Percentiles rank a stretch among this genome's conserved stretches.
Evolutionary conservation across 2,113 vertebrate genomes (phyloP).

Genomic region (Aptenodytes forsteri): DNA sequence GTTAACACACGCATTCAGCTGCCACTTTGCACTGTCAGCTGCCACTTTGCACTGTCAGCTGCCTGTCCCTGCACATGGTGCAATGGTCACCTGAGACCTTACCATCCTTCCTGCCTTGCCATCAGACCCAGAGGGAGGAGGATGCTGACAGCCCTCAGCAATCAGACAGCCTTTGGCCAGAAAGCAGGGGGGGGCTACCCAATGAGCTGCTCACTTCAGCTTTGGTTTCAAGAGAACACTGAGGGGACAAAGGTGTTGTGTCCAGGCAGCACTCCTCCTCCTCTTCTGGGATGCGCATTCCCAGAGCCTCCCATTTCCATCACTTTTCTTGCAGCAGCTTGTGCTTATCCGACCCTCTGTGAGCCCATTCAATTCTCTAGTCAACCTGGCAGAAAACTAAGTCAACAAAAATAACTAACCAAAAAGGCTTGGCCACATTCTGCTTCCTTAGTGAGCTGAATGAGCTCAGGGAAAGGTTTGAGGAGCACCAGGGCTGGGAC

Average conservation of each 20-base stretch:
- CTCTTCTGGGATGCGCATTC: neutral
- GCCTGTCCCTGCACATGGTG: neutral
- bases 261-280: neutral
- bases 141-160: neutral
- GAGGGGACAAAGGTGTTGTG: neutral
- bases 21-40: neutral
- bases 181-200: neutral
- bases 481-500: neutral
- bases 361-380: neutral
- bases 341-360: neutral
- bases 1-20: neutral
- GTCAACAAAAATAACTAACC: neutral
- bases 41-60: neutral
- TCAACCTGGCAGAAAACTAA: neutral
- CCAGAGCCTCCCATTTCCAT: neutral
- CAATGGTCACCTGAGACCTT: neutral
- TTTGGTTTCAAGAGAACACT: neutral
- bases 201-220: neutral
- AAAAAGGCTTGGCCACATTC: neutral
- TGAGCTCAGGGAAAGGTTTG: neutral
- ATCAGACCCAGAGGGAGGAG: accelerated
- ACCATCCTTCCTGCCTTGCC: neutral
- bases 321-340: neutral
- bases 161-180: neutral
- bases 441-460: neutral